Evolutionary conservation across 2,888 invertebrate species (phyloP).

Genomic region (Venusia cambrica): DNA sequence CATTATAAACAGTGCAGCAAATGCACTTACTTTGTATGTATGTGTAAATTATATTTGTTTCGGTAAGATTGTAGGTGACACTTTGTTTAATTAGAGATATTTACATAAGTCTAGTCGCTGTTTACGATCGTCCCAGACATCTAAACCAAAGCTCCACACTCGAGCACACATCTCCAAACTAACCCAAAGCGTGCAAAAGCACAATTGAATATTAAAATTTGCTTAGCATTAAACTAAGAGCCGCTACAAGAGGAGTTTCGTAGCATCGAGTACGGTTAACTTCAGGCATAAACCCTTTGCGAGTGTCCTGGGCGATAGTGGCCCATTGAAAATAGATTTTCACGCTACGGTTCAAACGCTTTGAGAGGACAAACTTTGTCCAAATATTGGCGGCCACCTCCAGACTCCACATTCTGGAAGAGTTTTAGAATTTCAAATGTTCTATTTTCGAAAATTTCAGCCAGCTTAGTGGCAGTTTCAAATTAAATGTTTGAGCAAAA

Average conservation of each 20-base stretch:
- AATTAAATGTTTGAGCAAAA: slow-evolving; percentile 1
- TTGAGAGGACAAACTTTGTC: slow-evolving; percentile 64
- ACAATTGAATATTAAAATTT: slow-evolving; percentile 79
- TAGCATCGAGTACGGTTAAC: slow-evolving; percentile 66
- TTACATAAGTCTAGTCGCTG: slow-evolving; percentile 9
- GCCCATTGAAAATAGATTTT: slow-evolving; percentile 79
- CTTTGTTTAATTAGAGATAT: slow-evolving; percentile 2
- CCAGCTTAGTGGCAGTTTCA: slow-evolving; percentile 13
- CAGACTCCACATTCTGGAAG: slow-evolving; percentile 33
- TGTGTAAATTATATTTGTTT: neutral
- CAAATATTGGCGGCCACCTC: slow-evolving; percentile 59
- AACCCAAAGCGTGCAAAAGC: slow-evolving; percentile 48
- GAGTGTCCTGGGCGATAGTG: slow-evolving; percentile 74
- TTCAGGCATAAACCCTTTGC: slow-evolving; percentile 70
- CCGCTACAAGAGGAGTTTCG: slow-evolving; percentile 57
- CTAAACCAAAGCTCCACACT: slow-evolving; percentile 18
- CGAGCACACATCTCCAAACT: slow-evolving; percentile 18
- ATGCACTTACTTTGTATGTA: no score
- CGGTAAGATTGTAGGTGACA: no score
- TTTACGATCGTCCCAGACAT: slow-evolving; percentile 18
- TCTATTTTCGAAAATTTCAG: slow-evolving; percentile 20
- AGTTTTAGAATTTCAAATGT: slow-evolving; percentile 33
- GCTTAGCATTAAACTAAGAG: slow-evolving; percentile 69
- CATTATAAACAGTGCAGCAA: no score
- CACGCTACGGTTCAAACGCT: slow-evolving; percentile 67